Evolutionary conservation across 1,140 invertebrate species (phyloP).

Genomic region (Oryctes rhinoceros): DNA sequence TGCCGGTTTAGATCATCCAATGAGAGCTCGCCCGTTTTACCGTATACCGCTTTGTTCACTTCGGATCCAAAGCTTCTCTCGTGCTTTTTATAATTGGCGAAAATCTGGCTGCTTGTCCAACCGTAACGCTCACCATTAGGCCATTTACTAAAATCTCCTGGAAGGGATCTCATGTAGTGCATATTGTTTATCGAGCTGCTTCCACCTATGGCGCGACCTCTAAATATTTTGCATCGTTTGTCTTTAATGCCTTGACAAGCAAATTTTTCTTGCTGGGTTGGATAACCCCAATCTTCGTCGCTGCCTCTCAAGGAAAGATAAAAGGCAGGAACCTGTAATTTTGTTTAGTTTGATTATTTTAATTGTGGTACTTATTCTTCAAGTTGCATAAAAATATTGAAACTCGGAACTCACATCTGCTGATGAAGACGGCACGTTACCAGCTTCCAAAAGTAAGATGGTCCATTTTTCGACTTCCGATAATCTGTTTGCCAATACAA

Average conservation of each 20-base stretch:
- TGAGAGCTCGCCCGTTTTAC: constrained; percentile 10
- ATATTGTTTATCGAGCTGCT: constrained; percentile 87
- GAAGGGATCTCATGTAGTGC: constrained; percentile 54
- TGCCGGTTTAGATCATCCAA: not conserved
- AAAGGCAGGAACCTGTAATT: constrained; percentile 29
- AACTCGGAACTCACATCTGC: constrained; percentile 33
- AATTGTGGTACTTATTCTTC: not conserved
- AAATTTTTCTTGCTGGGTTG: constrained; percentile 30
- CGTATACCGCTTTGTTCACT: not conserved
- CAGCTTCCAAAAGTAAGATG: constrained; percentile 60
- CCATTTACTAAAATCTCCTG: constrained; percentile 33
- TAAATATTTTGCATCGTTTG: constrained; percentile 74
- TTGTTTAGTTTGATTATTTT: no score
- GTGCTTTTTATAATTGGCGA: not conserved
- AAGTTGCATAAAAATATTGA: not conserved
- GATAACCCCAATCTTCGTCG: constrained; percentile 12
- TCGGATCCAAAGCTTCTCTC: not conserved
- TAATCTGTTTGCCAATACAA: constrained; percentile 65
- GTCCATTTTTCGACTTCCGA: constrained; percentile 56
- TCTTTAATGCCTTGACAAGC: constrained; percentile 26
- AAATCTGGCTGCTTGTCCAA: constrained; percentile 18
- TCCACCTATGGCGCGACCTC: constrained; percentile 83
- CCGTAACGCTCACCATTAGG: not conserved
- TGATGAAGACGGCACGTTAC: constrained; percentile 49
- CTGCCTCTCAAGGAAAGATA: not conserved